phyloP scores from a whole-genome alignment of 2,797 vertebrate species.

The Scolopax bukidnonensis region DNA sequence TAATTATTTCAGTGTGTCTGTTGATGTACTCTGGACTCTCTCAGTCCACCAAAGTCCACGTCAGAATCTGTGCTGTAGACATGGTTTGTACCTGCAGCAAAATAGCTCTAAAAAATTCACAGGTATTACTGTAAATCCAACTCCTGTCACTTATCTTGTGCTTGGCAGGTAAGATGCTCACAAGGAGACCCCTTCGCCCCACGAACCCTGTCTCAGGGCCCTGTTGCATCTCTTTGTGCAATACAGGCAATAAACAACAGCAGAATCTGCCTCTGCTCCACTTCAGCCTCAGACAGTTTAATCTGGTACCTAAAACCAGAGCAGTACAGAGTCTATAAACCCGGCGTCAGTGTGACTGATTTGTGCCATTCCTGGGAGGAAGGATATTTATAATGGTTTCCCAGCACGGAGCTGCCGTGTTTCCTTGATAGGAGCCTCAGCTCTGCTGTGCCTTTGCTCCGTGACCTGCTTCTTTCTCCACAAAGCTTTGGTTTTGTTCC shows the following conservation, averaged over 20 bases:
- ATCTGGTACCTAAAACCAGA: no score
- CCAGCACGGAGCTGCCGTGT: background rate
- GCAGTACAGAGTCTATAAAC: background rate
- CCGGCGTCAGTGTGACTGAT: rapidly evolving
- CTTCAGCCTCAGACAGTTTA: background rate
- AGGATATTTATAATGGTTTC: background rate
- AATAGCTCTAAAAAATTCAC: background rate
- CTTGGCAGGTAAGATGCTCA: background rate
- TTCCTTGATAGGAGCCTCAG: background rate
- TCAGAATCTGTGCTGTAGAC: background rate
- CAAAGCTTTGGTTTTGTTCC: background rate
- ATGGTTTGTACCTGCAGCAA: background rate
- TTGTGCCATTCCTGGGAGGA: background rate
- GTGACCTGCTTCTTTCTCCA: background rate
- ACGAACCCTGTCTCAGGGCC: background rate
- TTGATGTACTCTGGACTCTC: background rate
- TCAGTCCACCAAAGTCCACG: background rate
- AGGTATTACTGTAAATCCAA: rapidly evolving
- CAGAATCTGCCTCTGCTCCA: background rate
- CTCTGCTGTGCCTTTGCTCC: background rate
- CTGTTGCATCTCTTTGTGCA: no score
- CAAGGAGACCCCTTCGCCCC: background rate
- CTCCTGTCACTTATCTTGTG: background rate
- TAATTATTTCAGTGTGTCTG: background rate
- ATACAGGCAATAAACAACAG: background rate